A percentile compares a stretch with the other conserved stretches of the same genome.
phyloP scores from a whole-genome alignment of 2,797 vertebrate genomes.

The Arctocebus calabarensis region DNA sequence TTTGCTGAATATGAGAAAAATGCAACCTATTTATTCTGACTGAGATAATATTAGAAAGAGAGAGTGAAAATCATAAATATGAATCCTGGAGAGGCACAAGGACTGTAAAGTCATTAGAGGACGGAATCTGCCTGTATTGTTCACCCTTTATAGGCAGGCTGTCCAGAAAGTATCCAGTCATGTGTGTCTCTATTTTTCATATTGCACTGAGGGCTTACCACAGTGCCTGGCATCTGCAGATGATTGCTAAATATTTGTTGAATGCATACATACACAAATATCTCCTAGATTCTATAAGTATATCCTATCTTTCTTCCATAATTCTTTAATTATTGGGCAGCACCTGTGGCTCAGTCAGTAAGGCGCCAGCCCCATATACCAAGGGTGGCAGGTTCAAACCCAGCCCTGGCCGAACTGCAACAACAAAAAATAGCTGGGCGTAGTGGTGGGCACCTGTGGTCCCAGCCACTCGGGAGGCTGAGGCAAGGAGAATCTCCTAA shows the following conservation, averaged over 20 bases:
- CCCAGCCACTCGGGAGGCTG: no score
- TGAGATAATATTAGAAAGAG: constrained; percentile 34
- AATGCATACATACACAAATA: neutral
- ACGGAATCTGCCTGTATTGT: neutral
- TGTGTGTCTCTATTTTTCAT: no score
- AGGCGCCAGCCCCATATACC: no score
- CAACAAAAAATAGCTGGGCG: no score
- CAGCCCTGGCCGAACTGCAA: no score
- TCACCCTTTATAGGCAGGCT: neutral
- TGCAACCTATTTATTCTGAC: constrained; percentile 62
- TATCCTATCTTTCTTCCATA: neutral
- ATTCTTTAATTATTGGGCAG: neutral
- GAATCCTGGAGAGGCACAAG: neutral
- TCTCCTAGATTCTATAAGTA: neutral
- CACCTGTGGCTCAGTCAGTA: no score
- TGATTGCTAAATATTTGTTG: neutral
- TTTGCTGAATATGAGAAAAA: constrained; percentile 67
- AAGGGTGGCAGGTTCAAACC: no score
- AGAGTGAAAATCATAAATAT: constrained; percentile 37
- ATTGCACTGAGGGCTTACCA: neutral
- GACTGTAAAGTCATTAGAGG: neutral
- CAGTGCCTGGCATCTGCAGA: neutral
- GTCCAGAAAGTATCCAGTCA: no score
- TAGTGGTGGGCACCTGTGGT: no score
- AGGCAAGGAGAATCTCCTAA: no score